Conservation (phyloP, 2,888 invertebrate species). For the Phania funesta region DNA sequence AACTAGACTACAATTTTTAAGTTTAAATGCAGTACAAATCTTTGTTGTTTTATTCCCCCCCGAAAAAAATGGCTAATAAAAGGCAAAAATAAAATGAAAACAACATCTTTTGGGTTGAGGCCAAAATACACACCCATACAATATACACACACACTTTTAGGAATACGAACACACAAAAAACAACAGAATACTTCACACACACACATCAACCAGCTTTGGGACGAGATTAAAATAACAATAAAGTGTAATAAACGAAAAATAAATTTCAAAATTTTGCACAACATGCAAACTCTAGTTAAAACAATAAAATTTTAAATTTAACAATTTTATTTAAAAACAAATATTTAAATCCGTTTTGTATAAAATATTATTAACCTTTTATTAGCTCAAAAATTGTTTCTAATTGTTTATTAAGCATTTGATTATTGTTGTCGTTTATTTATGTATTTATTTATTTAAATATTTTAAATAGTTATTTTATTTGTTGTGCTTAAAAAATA, state of each 20-base stretch:
- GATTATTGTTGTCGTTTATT: too few relatives aligned
- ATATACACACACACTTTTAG: neutral
- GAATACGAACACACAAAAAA: neutral
- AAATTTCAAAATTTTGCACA: conserved; percentile 46
- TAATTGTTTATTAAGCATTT: neutral
- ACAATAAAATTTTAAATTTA: neutral
- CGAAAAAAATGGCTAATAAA: conserved; percentile 61
- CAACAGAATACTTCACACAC: neutral
- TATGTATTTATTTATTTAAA: too few relatives aligned
- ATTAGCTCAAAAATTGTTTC: neutral
- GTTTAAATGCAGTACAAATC: conserved; percentile 54
- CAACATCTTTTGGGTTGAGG: conserved; percentile 58
- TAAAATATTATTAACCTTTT: neutral
- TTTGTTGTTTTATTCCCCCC: conserved; percentile 29
- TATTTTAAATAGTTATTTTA: too few relatives aligned
- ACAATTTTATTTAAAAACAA: neutral
- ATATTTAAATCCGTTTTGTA: neutral
- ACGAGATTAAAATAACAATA: conserved; percentile 52
- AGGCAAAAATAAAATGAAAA: conserved; percentile 39
- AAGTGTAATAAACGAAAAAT: conserved; percentile 64
- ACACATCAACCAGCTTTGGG: neutral
- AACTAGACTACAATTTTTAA: conserved; percentile 33
- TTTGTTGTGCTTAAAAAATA: too few relatives aligned
- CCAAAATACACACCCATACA: conserved; percentile 43
- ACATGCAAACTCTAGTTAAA: neutral